These are phyloP conservation scores for Plagodis pulveraria DNA, from an alignment of 2,888 invertebrate genomes.

Conservation along the genomic window DNA sequence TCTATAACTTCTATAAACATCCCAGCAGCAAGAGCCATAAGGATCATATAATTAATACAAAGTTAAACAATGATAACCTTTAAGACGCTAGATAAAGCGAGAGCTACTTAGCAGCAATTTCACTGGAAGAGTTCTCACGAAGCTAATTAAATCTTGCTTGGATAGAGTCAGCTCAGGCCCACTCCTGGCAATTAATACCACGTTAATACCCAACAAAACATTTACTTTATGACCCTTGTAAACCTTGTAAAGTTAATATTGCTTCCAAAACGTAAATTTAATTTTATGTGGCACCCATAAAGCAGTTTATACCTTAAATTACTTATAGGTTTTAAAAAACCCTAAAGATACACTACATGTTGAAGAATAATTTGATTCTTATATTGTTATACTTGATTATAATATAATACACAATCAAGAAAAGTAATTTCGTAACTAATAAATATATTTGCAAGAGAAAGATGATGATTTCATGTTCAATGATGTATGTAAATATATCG, in stretches of 20 bases:
- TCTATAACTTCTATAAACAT: no score
- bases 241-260: constrained; percentile 26
- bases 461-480: constrained; percentile 14
- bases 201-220: constrained; percentile 21
- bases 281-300: constrained; percentile 16
- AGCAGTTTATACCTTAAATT: not conserved
- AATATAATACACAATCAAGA: not conserved
- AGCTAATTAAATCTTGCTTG: constrained; percentile 28
- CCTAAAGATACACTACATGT: no score
- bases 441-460: constrained; percentile 10
- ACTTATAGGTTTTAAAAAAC: not conserved
- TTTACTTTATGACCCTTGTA: constrained; percentile 25
- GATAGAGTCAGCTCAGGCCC: constrained; percentile 12
- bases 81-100: constrained; percentile 29
- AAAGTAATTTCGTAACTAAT: constrained; percentile 12
- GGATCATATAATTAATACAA: constrained; percentile 29
- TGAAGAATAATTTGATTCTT: not conserved
- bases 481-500: constrained; percentile 5
- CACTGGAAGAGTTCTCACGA: constrained; percentile 31
- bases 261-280: constrained; percentile 16
- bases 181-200: constrained; percentile 22
- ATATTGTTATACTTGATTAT: no score
- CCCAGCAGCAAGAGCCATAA: not conserved
- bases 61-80: constrained; percentile 34
- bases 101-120: constrained; percentile 23